Evolutionary conservation across 2,797 vertebrate species (phyloP).

Genomic region (Poeciliopsis paucimaculata): DNA sequence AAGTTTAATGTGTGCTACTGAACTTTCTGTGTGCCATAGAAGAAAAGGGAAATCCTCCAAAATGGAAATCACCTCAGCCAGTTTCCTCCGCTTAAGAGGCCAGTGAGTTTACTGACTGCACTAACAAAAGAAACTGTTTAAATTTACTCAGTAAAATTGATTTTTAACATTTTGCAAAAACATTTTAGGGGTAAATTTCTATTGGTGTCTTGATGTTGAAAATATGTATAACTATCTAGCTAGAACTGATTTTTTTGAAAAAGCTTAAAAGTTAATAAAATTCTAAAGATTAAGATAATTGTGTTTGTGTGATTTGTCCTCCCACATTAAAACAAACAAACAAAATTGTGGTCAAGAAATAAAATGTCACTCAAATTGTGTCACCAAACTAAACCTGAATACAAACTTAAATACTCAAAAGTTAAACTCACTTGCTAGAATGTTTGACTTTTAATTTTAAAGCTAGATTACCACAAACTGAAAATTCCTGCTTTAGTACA

Average conservation of each 20-base stretch:
- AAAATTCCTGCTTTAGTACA: neutral
- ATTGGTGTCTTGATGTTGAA: neutral
- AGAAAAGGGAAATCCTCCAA: constrained; percentile 33
- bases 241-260: neutral
- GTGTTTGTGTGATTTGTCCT: neutral
- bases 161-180: neutral
- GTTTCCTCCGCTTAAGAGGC: neutral
- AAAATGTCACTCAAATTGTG: neutral
- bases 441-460: neutral
- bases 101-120: neutral
- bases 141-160: neutral
- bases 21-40: constrained; percentile 19
- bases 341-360: neutral
- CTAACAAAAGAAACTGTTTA: neutral
- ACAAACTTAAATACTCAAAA: neutral
- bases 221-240: neutral
- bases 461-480: neutral
- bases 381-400: neutral
- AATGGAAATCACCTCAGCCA: constrained; percentile 48
- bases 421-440: neutral
- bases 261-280: neutral
- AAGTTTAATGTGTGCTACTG: constrained; percentile 15
- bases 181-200: neutral
- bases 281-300: neutral
- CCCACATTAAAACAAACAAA: neutral